Conservation (phyloP, 2,888 invertebrate genomes). For the Sinodicranocentrus sp. region DNA sequence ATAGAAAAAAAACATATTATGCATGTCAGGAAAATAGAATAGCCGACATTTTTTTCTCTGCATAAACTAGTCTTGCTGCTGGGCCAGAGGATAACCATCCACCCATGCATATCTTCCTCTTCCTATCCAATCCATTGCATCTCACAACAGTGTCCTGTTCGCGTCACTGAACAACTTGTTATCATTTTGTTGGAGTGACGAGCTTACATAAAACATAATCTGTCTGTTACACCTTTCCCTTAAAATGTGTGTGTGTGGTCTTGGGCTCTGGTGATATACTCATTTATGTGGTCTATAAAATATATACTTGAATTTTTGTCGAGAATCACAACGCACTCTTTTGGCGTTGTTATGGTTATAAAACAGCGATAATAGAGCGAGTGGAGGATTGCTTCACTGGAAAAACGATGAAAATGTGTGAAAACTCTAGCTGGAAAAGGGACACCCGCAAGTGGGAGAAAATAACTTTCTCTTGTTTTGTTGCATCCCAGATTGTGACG, state of each 20-base stretch:
- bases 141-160: conserved; percentile 43
- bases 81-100: not conserved
- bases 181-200: conserved; percentile 33
- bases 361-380: not conserved
- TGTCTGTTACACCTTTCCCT: conserved; percentile 38
- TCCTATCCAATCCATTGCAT: conserved; percentile 41
- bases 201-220: conserved; percentile 43
- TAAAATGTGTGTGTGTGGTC: too few relatives aligned
- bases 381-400: not conserved
- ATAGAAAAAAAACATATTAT: too few relatives aligned
- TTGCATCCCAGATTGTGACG: too few relatives aligned
- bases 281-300: too few relatives aligned
- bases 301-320: too few relatives aligned
- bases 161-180: conserved; percentile 54
- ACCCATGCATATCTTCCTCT: conserved; percentile 39
- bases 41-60: too few relatives aligned
- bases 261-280: too few relatives aligned
- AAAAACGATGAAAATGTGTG: conserved; percentile 18
- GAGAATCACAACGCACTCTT: too few relatives aligned
- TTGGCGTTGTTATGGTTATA: not conserved
- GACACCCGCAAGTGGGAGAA: too few relatives aligned
- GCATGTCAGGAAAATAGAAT: too few relatives aligned
- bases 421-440: not conserved
- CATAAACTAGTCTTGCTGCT: too few relatives aligned
- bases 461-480: too few relatives aligned